Percentiles rank a stretch among this genome's conserved stretches.
Evolutionary conservation across 1,140 invertebrate genomes (phyloP).

Genomic region (Drosophila trapezifrons): DNA sequence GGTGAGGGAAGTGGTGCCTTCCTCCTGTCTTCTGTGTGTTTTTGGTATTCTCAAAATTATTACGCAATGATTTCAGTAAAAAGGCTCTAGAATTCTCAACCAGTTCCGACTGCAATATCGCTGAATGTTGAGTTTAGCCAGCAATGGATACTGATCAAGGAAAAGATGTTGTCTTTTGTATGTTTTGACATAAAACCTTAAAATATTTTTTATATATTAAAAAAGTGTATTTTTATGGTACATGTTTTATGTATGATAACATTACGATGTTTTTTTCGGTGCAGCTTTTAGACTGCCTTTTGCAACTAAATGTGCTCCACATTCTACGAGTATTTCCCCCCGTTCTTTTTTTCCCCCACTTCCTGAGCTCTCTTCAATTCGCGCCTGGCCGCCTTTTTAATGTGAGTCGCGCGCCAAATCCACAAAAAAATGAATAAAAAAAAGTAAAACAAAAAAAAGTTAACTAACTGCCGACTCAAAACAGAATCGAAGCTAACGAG

Average conservation of each 20-base stretch:
- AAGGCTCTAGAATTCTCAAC: no score
- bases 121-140: background rate
- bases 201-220: no score
- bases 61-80: background rate
- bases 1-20: no score
- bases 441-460: constrained; percentile 40
- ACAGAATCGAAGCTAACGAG: constrained; percentile 69
- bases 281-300: constrained; percentile 20
- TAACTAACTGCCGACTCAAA: constrained; percentile 57
- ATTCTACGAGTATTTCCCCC: constrained; percentile 38
- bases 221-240: no score
- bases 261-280: constrained; percentile 1
- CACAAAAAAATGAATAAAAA: constrained; percentile 33
- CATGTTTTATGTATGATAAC: background rate
- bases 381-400: constrained; percentile 63
- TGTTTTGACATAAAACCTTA: no score
- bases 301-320: constrained; percentile 53
- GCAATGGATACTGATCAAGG: background rate
- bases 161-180: no score
- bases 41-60: no score
- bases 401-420: constrained; percentile 69
- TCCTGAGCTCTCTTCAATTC: constrained; percentile 47
- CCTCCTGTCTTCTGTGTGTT: no score
- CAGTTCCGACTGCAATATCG: no score
- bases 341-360: background rate